phyloP scores from a whole-genome alignment of 2,888 invertebrate genomes.

The Chouioia cunea region DNA sequence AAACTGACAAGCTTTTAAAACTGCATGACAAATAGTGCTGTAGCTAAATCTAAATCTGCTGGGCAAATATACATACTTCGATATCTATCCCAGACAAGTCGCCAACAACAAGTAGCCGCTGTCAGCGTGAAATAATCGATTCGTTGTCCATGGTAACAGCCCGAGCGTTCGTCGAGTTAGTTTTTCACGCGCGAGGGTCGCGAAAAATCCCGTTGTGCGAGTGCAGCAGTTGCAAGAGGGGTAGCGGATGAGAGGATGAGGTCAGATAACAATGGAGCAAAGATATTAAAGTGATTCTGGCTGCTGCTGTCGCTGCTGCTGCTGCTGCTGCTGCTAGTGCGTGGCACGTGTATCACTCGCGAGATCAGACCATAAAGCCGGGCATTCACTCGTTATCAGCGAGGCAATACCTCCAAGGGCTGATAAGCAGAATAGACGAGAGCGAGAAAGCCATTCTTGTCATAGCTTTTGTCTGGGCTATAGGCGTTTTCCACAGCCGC shows the following conservation, averaged over 20 bases:
- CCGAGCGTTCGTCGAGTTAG: constrained; percentile 4
- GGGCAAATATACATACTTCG: background rate
- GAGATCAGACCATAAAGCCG: constrained; percentile 63
- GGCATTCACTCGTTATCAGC: constrained; percentile 63
- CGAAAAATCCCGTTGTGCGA: constrained; percentile 35
- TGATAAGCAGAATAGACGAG: constrained; percentile 63
- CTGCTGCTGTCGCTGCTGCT: constrained; percentile 41
- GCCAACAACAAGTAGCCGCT: constrained; percentile 32
- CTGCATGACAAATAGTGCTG: no score
- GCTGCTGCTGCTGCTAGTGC: background rate
- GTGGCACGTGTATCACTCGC: constrained; percentile 55
- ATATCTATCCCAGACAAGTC: background rate
- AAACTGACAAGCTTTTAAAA: no score
- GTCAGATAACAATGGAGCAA: constrained; percentile 51
- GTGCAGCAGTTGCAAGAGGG: background rate
- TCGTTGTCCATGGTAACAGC: constrained; percentile 4
- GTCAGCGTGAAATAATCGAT: constrained; percentile 34
- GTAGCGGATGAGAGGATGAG: background rate
- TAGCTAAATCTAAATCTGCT: constrained; percentile 9
- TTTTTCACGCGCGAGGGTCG: constrained; percentile 35
- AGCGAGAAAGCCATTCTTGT: constrained; percentile 55
- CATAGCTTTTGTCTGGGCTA: constrained; percentile 56
- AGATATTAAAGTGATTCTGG: constrained; percentile 54
- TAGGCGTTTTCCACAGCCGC: background rate
- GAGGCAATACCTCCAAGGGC: constrained; percentile 59